Evolutionary conservation across 2,113 vertebrate genomes (phyloP), one percentile per base, ranked within the genome.

Genomic region (Cheilinus undulatus): DNA sequence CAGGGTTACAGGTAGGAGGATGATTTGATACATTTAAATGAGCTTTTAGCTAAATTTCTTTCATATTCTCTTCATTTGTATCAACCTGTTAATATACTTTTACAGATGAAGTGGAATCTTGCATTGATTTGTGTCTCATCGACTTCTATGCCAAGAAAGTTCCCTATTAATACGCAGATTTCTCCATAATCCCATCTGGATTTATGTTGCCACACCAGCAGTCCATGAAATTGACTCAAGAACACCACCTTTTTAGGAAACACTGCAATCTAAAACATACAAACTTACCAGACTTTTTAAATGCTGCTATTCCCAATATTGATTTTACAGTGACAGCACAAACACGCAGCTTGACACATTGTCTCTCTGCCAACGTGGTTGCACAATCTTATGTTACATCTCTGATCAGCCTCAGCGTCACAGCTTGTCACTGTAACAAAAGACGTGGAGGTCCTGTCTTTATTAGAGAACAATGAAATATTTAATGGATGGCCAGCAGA

Each of bases 151-250:
- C 52, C 14, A 27, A 27, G 13, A 67, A 72, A 76, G 28, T 75
- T 79, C 38, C 2, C 50, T 19, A 57, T 69, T 67, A 72, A 85
- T 80, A 38, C 56, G 43, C 56, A 49, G 27, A 65, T 77, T 76
- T 68, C 69, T 82, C 69, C 22, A 0, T 43, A 81, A 77, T 78
- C 36, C 66, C 48, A 68, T 64, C 40, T 82, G 42, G 58, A 81
- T 64, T 69, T 65, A 43, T 26, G 36, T 73, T 78, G 68, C 67
- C 78, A 82, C 75, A 75, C 71, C 83, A 91, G 60, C 72, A 81
- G 82, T 57, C 73, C 88, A 75, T 89, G 88, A 92, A 92, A 92
- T 92, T 89, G 86, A 69, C 61, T 79, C 32, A 22, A 58, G 84
- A 86, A 74, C 27, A 0, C 56, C 46, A 15, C 32, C 46, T 76